A percentile compares a stretch with the other conserved stretches of the same genome.
phyloP scores from a whole-genome alignment of 92 coral and sea anemone species.

The Porites evermanni region DNA sequence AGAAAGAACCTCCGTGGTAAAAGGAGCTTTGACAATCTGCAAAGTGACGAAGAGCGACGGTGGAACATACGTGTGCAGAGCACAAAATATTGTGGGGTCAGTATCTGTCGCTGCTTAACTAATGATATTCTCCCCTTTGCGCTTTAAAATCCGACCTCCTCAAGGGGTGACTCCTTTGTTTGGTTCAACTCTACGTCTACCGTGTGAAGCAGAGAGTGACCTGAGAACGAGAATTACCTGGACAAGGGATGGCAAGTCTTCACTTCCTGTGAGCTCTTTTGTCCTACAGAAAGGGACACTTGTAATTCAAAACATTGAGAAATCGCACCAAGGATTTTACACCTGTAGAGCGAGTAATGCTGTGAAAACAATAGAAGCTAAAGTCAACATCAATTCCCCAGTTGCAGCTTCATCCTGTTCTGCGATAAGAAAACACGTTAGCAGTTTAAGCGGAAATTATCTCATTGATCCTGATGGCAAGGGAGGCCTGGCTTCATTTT shows the following conservation, averaged over 20 bases:
- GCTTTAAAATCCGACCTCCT: slow-evolving; percentile 34
- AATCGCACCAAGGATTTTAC: slow-evolving; percentile 38
- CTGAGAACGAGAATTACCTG: slow-evolving; percentile 18
- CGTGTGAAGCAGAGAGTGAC: slow-evolving; percentile 41
- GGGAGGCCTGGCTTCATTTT: slow-evolving; percentile 51
- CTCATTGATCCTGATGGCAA: slow-evolving; percentile 60
- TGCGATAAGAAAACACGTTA: neutral
- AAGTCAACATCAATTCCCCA: slow-evolving; percentile 22
- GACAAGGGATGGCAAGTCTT: slow-evolving; percentile 24
- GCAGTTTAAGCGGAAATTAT: slow-evolving; percentile 35
- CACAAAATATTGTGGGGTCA: slow-evolving; percentile 37
- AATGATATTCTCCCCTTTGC: slow-evolving; percentile 27
- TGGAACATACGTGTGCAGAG: slow-evolving; percentile 33
- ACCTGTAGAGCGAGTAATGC: slow-evolving; percentile 54
- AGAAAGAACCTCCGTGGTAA: neutral
- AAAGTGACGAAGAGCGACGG: slow-evolving; percentile 13
- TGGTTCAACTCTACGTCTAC: slow-evolving; percentile 15
- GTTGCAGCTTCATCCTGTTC: slow-evolving; percentile 27
- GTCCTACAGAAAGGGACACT: slow-evolving; percentile 55
- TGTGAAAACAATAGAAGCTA: slow-evolving; percentile 41
- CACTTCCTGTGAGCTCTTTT: slow-evolving; percentile 1
- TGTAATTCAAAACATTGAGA: slow-evolving; percentile 12
- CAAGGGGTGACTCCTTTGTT: neutral
- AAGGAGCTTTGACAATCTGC: slow-evolving; percentile 4
- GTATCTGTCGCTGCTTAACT: slow-evolving; percentile 23